Evolutionary conservation across 1,140 invertebrate genomes (phyloP).

Genomic region (Cardiocondyla obscurior): DNA sequence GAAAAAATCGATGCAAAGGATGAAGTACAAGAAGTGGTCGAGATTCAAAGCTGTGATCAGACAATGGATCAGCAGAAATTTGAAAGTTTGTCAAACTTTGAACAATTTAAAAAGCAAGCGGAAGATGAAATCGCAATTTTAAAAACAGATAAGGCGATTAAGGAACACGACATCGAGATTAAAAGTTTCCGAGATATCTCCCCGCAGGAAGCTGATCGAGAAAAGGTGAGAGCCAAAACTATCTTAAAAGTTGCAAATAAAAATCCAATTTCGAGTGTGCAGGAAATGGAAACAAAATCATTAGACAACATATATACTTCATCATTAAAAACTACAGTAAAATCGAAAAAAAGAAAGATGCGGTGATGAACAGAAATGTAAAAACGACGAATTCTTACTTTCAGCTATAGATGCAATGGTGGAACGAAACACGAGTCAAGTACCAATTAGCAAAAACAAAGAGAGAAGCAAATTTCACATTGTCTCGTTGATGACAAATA

Average conservation of each 20-base stretch:
- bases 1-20: not conserved
- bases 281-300: not conserved
- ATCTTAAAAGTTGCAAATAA: not conserved
- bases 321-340: not conserved
- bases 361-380: not conserved
- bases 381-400: not conserved
- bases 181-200: not conserved
- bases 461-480: constrained; percentile 21
- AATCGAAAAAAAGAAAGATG: not conserved
- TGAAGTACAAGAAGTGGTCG: not conserved
- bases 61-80: not conserved
- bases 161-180: not conserved
- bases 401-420: not conserved
- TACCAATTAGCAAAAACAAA: not conserved
- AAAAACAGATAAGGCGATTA: not conserved
- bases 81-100: not conserved
- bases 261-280: not conserved
- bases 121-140: constrained; percentile 4
- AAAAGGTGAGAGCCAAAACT: not conserved
- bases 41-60: not conserved
- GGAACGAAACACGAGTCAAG: not conserved
- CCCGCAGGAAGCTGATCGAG: not conserved
- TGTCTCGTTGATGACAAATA: constrained; percentile 43
- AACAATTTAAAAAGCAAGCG: not conserved
- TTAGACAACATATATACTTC: not conserved